These are phyloP conservation scores for Nomia melanderi DNA, from an alignment of 1,140 invertebrate genomes.

Conservation along the genomic window DNA sequence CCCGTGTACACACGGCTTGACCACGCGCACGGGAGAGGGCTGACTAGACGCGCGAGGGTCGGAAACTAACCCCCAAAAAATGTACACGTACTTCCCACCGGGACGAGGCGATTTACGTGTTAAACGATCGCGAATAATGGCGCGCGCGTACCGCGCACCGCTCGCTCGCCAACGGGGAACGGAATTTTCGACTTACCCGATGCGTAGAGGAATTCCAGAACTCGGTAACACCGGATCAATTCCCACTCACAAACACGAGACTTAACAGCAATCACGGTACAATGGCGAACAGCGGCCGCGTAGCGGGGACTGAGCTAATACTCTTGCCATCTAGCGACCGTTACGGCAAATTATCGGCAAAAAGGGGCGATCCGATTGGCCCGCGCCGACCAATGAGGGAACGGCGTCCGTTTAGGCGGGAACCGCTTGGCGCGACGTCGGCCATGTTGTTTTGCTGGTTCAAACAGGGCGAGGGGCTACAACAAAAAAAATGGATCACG, in stretches of 20 bases:
- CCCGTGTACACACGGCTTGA: slow-evolving; percentile 37
- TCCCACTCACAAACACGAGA: slow-evolving; percentile 70
- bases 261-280: slow-evolving; percentile 66
- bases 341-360: neutral
- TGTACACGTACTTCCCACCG: slow-evolving; percentile 41
- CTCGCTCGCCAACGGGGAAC: neutral
- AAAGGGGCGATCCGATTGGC: slow-evolving; percentile 39
- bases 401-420: slow-evolving; percentile 56
- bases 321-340: slow-evolving; percentile 65
- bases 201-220: slow-evolving; percentile 31
- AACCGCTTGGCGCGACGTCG: slow-evolving; percentile 19
- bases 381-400: slow-evolving; percentile 19
- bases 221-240: slow-evolving; percentile 59
- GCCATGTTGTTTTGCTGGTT: slow-evolving; percentile 26
- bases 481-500: neutral
- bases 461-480: neutral
- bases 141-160: neutral
- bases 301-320: slow-evolving; percentile 47
- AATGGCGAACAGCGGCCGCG: slow-evolving; percentile 69
- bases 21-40: slow-evolving; percentile 66
- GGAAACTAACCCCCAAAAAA: slow-evolving; percentile 67
- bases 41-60: slow-evolving; percentile 52
- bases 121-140: neutral
- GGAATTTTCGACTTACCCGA: slow-evolving; percentile 54
- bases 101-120: neutral